Conservation (phyloP, 2,888 invertebrate genomes). For the Drosophila falleni region DNA sequence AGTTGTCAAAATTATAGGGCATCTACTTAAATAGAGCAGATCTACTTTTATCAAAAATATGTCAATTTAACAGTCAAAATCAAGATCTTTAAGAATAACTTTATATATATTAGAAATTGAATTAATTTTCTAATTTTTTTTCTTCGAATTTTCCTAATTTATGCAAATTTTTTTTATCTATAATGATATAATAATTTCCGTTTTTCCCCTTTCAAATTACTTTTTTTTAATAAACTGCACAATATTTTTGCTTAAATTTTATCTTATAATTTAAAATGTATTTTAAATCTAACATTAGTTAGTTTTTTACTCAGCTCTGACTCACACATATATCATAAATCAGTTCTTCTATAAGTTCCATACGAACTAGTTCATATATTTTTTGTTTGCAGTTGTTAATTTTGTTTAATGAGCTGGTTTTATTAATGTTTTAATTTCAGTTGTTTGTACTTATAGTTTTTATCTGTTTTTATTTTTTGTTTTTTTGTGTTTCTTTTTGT, state of each 20-base stretch:
- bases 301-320: background rate
- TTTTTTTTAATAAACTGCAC: no score
- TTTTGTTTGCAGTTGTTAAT: conserved; percentile 8
- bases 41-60: background rate
- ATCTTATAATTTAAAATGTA: no score
- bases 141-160: no score
- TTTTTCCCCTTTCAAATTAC: no score
- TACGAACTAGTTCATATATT: background rate
- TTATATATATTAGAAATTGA: no score
- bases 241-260: no score
- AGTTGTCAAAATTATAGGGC: background rate
- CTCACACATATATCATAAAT: background rate
- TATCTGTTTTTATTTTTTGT: background rate
- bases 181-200: no score
- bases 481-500: conserved; percentile 4
- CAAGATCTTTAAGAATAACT: background rate
- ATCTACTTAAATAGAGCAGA: background rate
- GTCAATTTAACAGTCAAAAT: background rate
- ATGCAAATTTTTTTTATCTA: no score
- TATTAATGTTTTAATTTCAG: conserved; percentile 20
- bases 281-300: no score
- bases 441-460: conserved; percentile 13
- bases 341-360: background rate
- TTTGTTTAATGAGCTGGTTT: conserved; percentile 25
- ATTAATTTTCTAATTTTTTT: no score